Base-by-base conservation (phyloP, 2,113 vertebrate species). In the Cnemophilus loriae region DNA sequence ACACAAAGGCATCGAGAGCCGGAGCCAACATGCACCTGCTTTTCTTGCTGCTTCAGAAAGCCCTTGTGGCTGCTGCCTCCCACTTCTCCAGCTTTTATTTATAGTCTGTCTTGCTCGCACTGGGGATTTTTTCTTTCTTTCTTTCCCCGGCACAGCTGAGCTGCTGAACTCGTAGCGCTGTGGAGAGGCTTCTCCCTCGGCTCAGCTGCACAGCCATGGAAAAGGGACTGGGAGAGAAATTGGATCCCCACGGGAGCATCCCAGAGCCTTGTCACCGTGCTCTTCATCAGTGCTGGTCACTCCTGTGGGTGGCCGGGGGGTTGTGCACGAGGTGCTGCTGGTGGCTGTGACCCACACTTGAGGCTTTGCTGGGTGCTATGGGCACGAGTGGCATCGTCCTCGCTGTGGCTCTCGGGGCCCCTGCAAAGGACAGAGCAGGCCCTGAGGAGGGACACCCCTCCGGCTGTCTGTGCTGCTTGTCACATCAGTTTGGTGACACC, bases 11-110 rank as follows among this genome's bases (percentile, higher is more conserved):
- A 84, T 60, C 13, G 2, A 91, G 75, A 59, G 73, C 87, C 16
- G 0, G 64, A 87, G 74, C 85, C 89, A 85, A 61, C 46, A 1
- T 37, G 91, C 96, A 96, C 94, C 91, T 96, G 90, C 94, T 94
- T 93, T 79, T 64, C 94, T 94, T n/a, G 84, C 92, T 77, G 93
- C 94, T 88, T 94, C 96, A 92, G 89, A 92, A 88, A 90, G 95
- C 86, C 82, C 95, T 94, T 83, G 88, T 91, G 92, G 90, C 94
- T 94, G 95, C 95, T 87, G 90, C 96, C 78, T 96, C 95, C 97
- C 93, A 93, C 95, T 95, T 94, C 92, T 90, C 76, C 78, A 86
- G 96, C 63, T 95, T 95, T 96, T 97, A 97, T 97, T 97, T 97
- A 97, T 97, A 97, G 97, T 63, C 94, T 94, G 93, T 81, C 93